A percentile compares a stretch with the other conserved stretches of the same genome.
Evolutionary conservation across 2,797 vertebrate species (phyloP).

Genomic region (Spondyliosoma cantharus): DNA sequence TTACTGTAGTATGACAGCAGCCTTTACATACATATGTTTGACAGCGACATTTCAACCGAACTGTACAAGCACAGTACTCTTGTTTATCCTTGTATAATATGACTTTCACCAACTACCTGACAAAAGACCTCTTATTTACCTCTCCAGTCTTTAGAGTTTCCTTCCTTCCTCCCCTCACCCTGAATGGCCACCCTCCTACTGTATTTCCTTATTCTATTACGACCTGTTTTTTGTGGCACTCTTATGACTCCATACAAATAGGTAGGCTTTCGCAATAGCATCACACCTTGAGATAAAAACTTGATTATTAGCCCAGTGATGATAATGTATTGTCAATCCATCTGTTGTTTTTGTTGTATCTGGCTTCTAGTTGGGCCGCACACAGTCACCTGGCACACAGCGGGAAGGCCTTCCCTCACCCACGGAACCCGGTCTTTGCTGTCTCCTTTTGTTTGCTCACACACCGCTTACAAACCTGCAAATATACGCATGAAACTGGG

Average conservation of each 20-base stretch:
- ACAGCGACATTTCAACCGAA: too few species aligned
- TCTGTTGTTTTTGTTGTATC: conserved; percentile 68
- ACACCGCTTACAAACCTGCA: conserved; percentile 27
- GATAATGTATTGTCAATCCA: conserved; percentile 50
- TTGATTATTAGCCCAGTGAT: conserved; percentile 33
- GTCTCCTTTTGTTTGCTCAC: conserved; percentile 27
- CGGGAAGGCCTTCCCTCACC: conserved; percentile 23
- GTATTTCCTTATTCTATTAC: too few species aligned
- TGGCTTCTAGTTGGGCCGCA: conserved; percentile 39
- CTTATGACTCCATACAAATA: background rate
- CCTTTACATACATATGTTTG: too few species aligned
- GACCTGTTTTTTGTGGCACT: too few species aligned
- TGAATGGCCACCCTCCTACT: too few species aligned
- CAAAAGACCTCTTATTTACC: too few species aligned
- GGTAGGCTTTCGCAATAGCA: background rate
- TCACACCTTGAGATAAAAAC: conserved; percentile 35
- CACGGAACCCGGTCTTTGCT: conserved; percentile 32
- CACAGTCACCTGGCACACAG: conserved; percentile 58
- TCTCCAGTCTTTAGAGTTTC: too few species aligned
- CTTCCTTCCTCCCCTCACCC: too few species aligned
- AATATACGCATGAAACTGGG: background rate
- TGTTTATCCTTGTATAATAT: too few species aligned
- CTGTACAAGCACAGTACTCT: too few species aligned
- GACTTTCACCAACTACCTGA: too few species aligned
- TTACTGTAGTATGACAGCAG: too few species aligned